Conservation (phyloP, 2,888 invertebrate genomes). For the Zygogramma bicolorata region DNA sequence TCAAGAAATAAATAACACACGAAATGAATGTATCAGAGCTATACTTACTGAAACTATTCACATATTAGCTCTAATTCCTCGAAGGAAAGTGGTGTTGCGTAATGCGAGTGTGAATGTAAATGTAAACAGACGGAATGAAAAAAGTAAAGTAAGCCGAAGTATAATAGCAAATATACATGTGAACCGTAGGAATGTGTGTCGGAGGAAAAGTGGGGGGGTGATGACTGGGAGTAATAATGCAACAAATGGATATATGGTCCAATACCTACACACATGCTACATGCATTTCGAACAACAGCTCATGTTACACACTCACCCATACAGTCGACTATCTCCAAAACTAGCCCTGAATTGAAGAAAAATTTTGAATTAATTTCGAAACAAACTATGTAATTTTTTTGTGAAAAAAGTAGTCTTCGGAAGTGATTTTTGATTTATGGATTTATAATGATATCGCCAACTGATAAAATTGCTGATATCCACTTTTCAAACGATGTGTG, state of each 20-base stretch:
- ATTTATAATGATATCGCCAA: too few relatives aligned
- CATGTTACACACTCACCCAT: conserved; percentile 74
- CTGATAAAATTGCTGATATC: too few relatives aligned
- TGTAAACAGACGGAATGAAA: conserved; percentile 21
- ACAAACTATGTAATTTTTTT: background rate
- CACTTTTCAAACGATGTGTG: too few relatives aligned
- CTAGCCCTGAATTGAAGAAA: conserved; percentile 76
- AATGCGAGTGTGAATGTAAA: conserved; percentile 45
- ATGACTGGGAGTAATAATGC: conserved; percentile 8
- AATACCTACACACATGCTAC: conserved; percentile 36
- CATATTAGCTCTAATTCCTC: conserved; percentile 43
- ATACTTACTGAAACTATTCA: conserved; percentile 37
- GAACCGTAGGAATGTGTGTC: conserved; percentile 23
- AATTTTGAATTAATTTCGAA: background rate
- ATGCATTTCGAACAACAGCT: conserved; percentile 33
- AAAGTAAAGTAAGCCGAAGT: background rate
- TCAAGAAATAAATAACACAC: too few relatives aligned
- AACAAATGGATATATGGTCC: background rate
- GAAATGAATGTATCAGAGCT: conserved; percentile 33
- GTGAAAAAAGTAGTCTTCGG: too few relatives aligned
- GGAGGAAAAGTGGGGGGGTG: conserved; percentile 10
- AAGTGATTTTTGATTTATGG: too few relatives aligned
- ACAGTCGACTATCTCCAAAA: conserved; percentile 91
- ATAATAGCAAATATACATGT: conserved; percentile 25
- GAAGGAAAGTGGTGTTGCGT: conserved; percentile 50